Evolutionary conservation across 1,140 invertebrate genomes (phyloP), one percentile per base, ranked within the genome.

Genomic region (Hylaeus anthracinus): DNA sequence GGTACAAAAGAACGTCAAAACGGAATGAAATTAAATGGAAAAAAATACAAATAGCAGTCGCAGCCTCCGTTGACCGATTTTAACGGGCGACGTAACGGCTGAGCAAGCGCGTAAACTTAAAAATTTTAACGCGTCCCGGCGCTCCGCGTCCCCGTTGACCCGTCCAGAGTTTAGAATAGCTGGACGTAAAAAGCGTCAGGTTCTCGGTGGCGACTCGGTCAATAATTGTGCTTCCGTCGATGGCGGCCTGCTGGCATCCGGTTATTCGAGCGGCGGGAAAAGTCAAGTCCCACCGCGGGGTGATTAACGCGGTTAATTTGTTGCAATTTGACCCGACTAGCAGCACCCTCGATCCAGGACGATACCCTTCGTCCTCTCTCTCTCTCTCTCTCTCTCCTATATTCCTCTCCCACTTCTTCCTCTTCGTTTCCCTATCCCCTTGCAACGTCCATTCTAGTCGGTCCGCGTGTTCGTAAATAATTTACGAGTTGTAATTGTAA

Each of bases 281-380:
- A 87, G 78, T 88, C 65, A 87, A 12, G 81, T 84, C 75, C 83
- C 37, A 72, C 60, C 60, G 55, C 71, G 26, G 74, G 72, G 79
- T 86, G 86, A 88, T 88, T 88, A 88, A 88, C 84, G 86, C 72
- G 84, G 84, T 88, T 88, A 88, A 88, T 88, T 88, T 84, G 87
- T 88, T 86, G 84, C 86, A 88, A 88, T 88, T 88, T 86, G 79
- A 86, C 75, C 81, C 84, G 69, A 60, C 85, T 63, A 72, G 58
- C 81, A 43, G 72, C 72, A 65, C 63, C 81, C 77, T 63, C 76
- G 63, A 80, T 81, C 72, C 84, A 72, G 81, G 65, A 74, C 81
- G 39, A 69, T 71, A 51, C 41, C 43, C 56, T 26, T 26, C 26
- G 26, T 26, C 37, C 48, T 26, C 60, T 10, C 67, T 1, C 3